phyloP scores from a whole-genome alignment of 2,113 vertebrate species.

The Cheilinus undulatus region DNA sequence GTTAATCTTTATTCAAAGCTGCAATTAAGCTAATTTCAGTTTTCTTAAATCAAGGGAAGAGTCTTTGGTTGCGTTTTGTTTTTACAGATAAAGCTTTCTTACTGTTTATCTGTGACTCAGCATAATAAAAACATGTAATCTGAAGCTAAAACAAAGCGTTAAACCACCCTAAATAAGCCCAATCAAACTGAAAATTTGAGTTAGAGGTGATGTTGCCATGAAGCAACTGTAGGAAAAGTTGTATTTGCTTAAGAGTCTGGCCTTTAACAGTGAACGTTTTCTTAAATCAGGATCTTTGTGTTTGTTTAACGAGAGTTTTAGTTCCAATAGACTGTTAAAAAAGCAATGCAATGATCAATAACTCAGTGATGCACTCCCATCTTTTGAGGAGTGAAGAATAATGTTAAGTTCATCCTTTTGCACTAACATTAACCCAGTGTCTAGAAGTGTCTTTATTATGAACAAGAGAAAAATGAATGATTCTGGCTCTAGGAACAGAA shows the following conservation, averaged over 20 bases:
- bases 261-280: too few species aligned
- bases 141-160: not conserved
- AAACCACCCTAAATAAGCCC: too few species aligned
- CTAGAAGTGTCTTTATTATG: not conserved
- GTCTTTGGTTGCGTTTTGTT: too few species aligned
- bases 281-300: not conserved
- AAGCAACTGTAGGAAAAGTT: too few species aligned
- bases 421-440: not conserved
- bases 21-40: not conserved
- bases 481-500: not conserved
- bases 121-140: too few species aligned
- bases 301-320: not conserved
- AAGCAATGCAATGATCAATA: not conserved
- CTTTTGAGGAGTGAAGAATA: not conserved
- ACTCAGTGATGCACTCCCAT: not conserved
- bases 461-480: not conserved
- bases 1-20: not conserved
- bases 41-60: too few species aligned
- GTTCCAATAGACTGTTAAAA: not conserved
- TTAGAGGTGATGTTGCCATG: too few species aligned
- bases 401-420: not conserved
- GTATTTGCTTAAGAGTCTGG: too few species aligned
- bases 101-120: too few species aligned
- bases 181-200: too few species aligned
- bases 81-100: slow-evolving; percentile 9